Evolutionary conservation across 2,888 invertebrate genomes (phyloP).

Genomic region (Sialis fuliginosa): DNA sequence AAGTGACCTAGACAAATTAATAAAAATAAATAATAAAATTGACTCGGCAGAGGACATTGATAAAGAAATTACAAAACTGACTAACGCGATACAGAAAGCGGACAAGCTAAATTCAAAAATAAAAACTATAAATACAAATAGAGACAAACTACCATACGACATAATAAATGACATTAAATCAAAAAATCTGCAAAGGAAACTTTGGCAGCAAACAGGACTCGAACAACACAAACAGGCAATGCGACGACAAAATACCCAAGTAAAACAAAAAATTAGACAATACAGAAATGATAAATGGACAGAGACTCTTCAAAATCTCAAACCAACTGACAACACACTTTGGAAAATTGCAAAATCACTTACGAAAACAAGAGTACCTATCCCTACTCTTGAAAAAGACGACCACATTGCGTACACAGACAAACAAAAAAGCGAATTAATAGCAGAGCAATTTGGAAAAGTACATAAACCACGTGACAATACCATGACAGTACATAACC

Average conservation of each 20-base stretch:
- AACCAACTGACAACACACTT: constrained; percentile 6
- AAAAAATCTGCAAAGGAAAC: not conserved
- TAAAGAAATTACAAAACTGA: not conserved
- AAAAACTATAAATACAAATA: too few relatives aligned
- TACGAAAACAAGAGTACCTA: not conserved
- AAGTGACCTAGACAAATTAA: constrained; percentile 1
- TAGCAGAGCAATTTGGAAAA: not conserved
- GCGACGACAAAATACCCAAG: not conserved
- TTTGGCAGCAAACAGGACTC: not conserved
- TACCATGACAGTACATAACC: too few relatives aligned
- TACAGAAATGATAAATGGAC: constrained; percentile 6
- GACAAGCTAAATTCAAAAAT: not conserved
- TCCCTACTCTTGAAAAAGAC: not conserved
- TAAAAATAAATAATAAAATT: constrained; percentile 3
- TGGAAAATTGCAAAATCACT: not conserved
- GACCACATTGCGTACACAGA: not conserved
- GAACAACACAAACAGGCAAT: not conserved
- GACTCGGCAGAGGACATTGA: not conserved
- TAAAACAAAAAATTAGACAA: not conserved
- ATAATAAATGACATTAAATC: constrained; percentile 2
- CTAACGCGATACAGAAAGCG: not conserved
- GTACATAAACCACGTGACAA: not conserved
- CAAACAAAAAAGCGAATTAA: not conserved
- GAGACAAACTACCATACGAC: not conserved
- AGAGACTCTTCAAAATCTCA: constrained; percentile 6